Conservation (phyloP, 2,113 vertebrate species). For the Pollachius pollachius region DNA sequence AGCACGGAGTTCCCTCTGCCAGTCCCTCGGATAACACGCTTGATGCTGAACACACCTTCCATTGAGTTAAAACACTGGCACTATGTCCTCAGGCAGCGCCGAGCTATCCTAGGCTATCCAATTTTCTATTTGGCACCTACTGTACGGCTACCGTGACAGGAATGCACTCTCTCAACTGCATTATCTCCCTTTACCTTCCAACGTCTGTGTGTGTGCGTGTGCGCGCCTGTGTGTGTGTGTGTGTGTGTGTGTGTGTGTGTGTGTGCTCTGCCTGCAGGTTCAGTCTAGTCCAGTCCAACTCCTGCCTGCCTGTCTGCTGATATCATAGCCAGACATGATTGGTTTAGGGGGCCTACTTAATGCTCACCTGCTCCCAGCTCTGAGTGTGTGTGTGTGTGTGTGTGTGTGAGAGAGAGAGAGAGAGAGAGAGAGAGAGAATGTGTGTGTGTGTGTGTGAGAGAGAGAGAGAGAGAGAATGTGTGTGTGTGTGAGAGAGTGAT, state of each 20-base stretch:
- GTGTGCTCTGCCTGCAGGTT: slow-evolving; percentile 63
- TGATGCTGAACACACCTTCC: no score
- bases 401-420: slow-evolving; percentile 1
- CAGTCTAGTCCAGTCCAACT: slow-evolving; percentile 45
- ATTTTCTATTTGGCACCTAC: no score
- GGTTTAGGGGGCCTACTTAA: slow-evolving; percentile 67
- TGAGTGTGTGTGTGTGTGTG: slow-evolving; percentile 22
- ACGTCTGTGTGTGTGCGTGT: no score
- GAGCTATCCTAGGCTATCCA: no score
- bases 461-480: not conserved
- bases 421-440: not conserved
- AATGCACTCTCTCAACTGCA: no score
- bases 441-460: slow-evolving; percentile 7
- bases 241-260: slow-evolving; percentile 2
- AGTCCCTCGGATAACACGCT: not conserved
- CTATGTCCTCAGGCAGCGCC: no score
- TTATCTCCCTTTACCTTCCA: no score
- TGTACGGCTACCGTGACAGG: no score
- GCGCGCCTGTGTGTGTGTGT: no score
- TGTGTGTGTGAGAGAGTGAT: not conserved
- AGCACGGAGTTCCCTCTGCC: not conserved
- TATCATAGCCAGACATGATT: slow-evolving; percentile 64
- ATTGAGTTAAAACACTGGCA: no score
- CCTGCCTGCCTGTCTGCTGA: slow-evolving; percentile 69
- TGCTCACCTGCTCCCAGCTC: slow-evolving; percentile 61